These are phyloP conservation scores for Papilio elwesi DNA, from an alignment of 2,888 invertebrate genomes.

Conservation along the genomic window DNA sequence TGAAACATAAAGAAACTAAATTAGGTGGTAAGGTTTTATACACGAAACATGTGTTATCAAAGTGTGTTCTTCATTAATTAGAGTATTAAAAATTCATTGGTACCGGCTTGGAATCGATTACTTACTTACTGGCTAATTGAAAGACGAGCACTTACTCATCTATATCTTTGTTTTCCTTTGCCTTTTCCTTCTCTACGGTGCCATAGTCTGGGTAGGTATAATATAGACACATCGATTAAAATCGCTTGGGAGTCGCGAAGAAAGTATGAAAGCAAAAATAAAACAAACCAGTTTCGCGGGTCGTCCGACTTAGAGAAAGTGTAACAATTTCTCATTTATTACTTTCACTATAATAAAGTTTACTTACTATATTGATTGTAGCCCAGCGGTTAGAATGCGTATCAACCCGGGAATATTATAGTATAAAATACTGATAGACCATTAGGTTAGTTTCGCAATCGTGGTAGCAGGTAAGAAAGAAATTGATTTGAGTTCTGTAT, in stretches of 20 bases:
- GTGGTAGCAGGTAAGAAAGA: neutral
- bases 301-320: constrained; percentile 55
- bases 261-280: constrained; percentile 32
- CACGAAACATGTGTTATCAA: no score
- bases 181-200: neutral
- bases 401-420: no score
- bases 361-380: constrained; percentile 10
- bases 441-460: no score
- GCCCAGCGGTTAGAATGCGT: neutral
- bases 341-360: constrained; percentile 63
- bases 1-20: no score
- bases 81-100: no score
- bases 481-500: no score
- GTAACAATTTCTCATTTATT: constrained; percentile 56
- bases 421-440: no score
- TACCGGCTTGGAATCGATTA: no score
- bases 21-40: no score
- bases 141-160: no score
- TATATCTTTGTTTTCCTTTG: neutral
- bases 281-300: constrained; percentile 42
- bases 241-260: constrained; percentile 17
- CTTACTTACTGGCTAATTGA: no score
- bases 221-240: constrained; percentile 10
- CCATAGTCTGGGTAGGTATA: neutral
- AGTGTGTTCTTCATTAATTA: no score